Evolutionary conservation across 2,888 invertebrate genomes (phyloP), one percentile per base, ranked within the genome.

Genomic region (Drosophila macrothrix): DNA sequence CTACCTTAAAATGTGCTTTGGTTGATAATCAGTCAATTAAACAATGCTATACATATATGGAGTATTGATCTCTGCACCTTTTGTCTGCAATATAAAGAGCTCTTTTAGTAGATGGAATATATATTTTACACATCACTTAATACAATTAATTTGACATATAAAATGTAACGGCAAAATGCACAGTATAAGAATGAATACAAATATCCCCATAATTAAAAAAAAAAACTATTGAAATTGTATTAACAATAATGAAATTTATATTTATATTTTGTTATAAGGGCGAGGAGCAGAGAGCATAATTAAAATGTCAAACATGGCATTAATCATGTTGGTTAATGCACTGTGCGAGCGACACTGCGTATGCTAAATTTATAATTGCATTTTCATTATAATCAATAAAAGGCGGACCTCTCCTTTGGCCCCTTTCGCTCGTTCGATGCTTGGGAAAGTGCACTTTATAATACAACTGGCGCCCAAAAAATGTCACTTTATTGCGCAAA

Each of bases 361-460:
- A 41, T 76, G 73, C 78, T 83, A 80, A 85, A 90, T 78, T 80
- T 85, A 88, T 84, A 88, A 90, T 85, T 84, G 81, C 83, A 76
- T 88, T 85, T 88, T 78, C 76, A 88, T 89, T 83, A 76, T 88
- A 83, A 88, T 88, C 85, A 88, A 90, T 89, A 83, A 76, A 72
- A 72, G 33, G 41, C 43, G 41, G 55, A 58, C 60, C 50, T 61
- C 53, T 60, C 39, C 29, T 28, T 3, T 10, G 10, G 1, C 29
- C 7, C 28, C 14, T 6, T 43, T 31, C 53, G 35, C 41, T 49
- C 41, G 7, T 22, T 54, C 61, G n/a, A 39, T 19, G 29, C 31
- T 19, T 14, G 50, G 16, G 50, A 58, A 64, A 70, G 68, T 55
- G 73, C 75, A 78, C 68, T 82, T 70, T 49, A 43, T 64, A 53